Base-by-base conservation (phyloP, 2,888 invertebrate species). In the Tinea trinotella region DNA sequence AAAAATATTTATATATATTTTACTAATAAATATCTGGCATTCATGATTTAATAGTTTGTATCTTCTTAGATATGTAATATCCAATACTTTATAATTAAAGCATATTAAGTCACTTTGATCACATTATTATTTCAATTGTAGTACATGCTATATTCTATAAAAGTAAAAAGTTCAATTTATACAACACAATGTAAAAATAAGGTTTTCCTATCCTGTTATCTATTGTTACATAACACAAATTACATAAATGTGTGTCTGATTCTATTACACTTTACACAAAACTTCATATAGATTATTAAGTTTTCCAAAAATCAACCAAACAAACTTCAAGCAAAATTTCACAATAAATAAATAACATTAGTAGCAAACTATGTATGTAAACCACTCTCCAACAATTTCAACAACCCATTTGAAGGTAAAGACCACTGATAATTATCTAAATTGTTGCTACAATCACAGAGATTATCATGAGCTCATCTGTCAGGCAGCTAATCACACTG, bases 381-480 rank as follows among this genome's bases (percentile, higher is more conserved):
- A 77, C 74, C 74, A 79, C 76, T 76, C 68, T 70, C 74, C 67
- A 76, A 72, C 71, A 67, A 71, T 54, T 67, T 74, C 68, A 77
- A 82, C 74, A 82, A 79, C 76, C 74, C 74, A 74, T 75, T 75
- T 73, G 64, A 71, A 76, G 74, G 72, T 72, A 76, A 74, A 75
- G 73, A 78, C 71, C 76, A 77, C 76, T 71, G 70, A 79, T 71
- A 77, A 76, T 76, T 81, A 82, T 81, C 83, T 84, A 84, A 19
- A 77, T 72, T 81, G 76, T 82, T 71, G 81, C 84, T 85, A 85
- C 84, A 85, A 85, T 85, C 85, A 85, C 85, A 85, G 85, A 79
- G 78, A 82, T 81, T 82, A 83, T 82, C 80, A 77, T 85, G 84
- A 85, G 84, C 55, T 48, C 36, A 48, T 35, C 36, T 40, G 44